Evolutionary conservation across 2,113 vertebrate genomes (phyloP), one percentile per base, ranked within the genome.

Genomic region (Gulo gulo): DNA sequence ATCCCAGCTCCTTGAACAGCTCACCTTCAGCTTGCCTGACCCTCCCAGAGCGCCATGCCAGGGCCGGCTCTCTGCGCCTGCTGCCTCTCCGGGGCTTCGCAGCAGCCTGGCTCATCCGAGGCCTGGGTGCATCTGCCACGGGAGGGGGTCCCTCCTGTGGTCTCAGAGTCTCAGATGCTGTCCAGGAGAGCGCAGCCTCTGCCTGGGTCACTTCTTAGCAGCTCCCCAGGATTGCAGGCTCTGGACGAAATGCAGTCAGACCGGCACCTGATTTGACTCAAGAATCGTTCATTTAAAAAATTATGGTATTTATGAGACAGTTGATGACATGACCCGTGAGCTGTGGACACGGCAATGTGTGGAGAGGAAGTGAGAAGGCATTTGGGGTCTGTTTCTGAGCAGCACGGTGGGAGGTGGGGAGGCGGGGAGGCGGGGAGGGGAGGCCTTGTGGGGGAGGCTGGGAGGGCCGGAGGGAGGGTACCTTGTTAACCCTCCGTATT

Each of bases 361-460:
- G 9, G n/a, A 36, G 59, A 55, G 42, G 93, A 39, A 47, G 20
- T 2, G 34, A 2, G 10, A 15, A 14, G 4, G 0, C 18, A 6
- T 24, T 76, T 86, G 65, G 55, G 81, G 36, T 79, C 20, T 65
- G 61, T 31, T 59, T 73, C 20, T 0, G 6, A 8, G 73, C 6
- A 21, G 47, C 7, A 0, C 2, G 3, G 39, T 14, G 9, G 81
- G 42, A 13, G 23, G 63, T 47, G 39, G 39, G 39, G 39, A 39
- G 39, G 39, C n/a, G 57, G 57, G 57, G 36, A 11, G 57, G 69
- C 0, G 26, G 36, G n/a, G 50, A 13, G 26, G 42, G n/a, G 50
- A 13, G 16, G 11, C 9, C 26, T 8, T 52, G 7, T 52, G 15
- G 52, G 55, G 0, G 15, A 5, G 11, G 14, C 3, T 5, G 3